phyloP scores from a whole-genome alignment of 2,888 invertebrate species.

The Allacma fusca region DNA sequence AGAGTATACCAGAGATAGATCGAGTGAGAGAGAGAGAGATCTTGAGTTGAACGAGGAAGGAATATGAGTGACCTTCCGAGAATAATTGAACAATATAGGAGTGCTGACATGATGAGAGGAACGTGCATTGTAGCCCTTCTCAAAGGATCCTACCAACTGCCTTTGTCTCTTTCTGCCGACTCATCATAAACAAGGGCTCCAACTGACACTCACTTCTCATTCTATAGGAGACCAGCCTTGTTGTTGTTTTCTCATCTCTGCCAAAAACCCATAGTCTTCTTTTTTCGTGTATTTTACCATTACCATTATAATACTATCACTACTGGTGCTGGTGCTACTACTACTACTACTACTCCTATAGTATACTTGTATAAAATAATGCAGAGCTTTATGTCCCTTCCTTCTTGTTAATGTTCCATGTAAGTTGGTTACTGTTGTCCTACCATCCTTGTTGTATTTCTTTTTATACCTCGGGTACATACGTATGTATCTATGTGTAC shows the following conservation, averaged over 20 bases:
- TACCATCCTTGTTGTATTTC: too few relatives aligned
- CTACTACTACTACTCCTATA: too few relatives aligned
- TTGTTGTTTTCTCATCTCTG: conserved; percentile 47
- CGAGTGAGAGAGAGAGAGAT: not conserved
- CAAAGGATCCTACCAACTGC: conserved; percentile 57
- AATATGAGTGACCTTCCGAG: conserved; percentile 58
- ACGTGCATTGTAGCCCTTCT: conserved; percentile 55
- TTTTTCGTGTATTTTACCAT: conserved; percentile 1
- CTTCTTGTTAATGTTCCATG: too few relatives aligned
- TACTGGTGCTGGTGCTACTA: not conserved
- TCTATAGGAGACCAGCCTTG: conserved; percentile 48
- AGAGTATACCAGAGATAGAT: conserved; percentile 22
- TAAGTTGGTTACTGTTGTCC: too few relatives aligned
- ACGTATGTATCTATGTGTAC: too few relatives aligned
- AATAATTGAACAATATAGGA: conserved; percentile 59
- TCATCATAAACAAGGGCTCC: conserved; percentile 61
- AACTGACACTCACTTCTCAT: conserved; percentile 55
- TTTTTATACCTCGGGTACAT: too few relatives aligned
- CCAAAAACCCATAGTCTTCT: conserved; percentile 43
- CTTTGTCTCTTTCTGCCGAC: conserved; percentile 60
- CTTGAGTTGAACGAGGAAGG: conserved; percentile 25
- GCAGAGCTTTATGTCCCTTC: too few relatives aligned
- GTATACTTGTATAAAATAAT: too few relatives aligned
- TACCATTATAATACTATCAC: not conserved
- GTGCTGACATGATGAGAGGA: conserved; percentile 60